Conservation (phyloP, 2,113 vertebrate species). For the Grus americana region DNA sequence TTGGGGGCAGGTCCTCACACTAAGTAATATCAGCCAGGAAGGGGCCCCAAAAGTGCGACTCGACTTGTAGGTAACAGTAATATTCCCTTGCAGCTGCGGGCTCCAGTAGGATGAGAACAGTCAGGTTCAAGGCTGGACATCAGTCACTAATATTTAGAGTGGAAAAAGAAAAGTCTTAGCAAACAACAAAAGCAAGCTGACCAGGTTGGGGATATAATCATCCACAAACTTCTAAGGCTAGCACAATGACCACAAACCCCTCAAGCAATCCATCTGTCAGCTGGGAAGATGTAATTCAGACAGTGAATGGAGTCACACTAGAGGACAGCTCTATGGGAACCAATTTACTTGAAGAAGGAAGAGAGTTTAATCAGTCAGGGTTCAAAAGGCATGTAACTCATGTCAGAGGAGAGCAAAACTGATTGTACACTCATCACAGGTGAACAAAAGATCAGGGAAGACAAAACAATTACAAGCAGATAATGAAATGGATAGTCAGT, state of each 20-base stretch:
- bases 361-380: constrained; percentile 40
- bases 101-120: neutral
- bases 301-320: neutral
- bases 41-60: neutral
- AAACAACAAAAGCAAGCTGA: neutral
- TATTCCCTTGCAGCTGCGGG: neutral
- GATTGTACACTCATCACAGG: constrained; percentile 35
- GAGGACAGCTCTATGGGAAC: constrained; percentile 22
- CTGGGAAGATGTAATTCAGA: neutral
- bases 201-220: neutral
- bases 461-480: constrained; percentile 45
- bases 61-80: neutral
- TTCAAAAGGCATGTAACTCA: constrained; percentile 45
- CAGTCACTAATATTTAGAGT: neutral
- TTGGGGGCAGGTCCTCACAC: neutral
- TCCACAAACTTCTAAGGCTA: neutral
- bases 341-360: constrained; percentile 21
- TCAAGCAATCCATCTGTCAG: neutral
- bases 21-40: neutral
- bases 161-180: neutral
- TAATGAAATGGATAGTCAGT: constrained; percentile 18
- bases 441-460: constrained; percentile 51
- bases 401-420: constrained; percentile 28
- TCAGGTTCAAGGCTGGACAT: neutral
- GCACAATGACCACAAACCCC: neutral